These are phyloP conservation scores for Drosophila macrospina DNA, from an alignment of 2,888 invertebrate genomes.

Conservation along the genomic window DNA sequence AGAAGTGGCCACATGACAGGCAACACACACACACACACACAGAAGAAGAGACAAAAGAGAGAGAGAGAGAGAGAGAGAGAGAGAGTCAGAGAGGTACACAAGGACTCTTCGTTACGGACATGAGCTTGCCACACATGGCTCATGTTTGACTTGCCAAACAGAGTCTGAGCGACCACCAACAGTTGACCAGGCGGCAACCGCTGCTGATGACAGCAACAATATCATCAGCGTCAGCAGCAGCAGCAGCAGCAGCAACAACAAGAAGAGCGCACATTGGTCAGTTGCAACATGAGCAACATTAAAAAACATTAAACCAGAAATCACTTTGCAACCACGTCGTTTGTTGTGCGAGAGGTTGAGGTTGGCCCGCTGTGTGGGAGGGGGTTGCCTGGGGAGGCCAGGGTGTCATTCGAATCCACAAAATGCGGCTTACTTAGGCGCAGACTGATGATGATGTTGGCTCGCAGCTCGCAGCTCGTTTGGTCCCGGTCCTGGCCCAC, in stretches of 20 bases:
- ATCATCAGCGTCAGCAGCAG: conserved; percentile 71
- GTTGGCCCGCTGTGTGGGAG: neutral
- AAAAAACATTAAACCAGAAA: conserved; percentile 82
- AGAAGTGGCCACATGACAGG: conserved; percentile 62
- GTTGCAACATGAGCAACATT: conserved; percentile 81
- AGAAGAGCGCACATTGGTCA: conserved; percentile 36
- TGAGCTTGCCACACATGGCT: conserved; percentile 59
- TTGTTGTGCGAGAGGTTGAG: conserved; percentile 64
- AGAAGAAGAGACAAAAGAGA: neutral
- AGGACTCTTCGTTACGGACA: conserved; percentile 49
- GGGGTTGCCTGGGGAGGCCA: conserved; percentile 5
- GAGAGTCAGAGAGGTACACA: conserved; percentile 2
- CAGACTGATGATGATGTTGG: conserved; percentile 74
- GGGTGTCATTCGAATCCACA: conserved; percentile 73
- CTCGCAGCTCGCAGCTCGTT: conserved; percentile 8
- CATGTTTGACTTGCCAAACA: conserved; percentile 71
- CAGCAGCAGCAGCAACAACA: conserved; percentile 33
- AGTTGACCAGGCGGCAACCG: conserved; percentile 73
- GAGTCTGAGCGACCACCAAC: conserved; percentile 52
- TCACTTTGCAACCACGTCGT: conserved; percentile 80
- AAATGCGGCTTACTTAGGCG: conserved; percentile 81
- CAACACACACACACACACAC: conserved; percentile 14
- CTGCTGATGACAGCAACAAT: conserved; percentile 81
- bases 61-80: neutral
- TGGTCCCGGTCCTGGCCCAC: neutral